Conservation (phyloP, 1,140 invertebrate genomes). For the Zeugodacus cucurbitae region DNA sequence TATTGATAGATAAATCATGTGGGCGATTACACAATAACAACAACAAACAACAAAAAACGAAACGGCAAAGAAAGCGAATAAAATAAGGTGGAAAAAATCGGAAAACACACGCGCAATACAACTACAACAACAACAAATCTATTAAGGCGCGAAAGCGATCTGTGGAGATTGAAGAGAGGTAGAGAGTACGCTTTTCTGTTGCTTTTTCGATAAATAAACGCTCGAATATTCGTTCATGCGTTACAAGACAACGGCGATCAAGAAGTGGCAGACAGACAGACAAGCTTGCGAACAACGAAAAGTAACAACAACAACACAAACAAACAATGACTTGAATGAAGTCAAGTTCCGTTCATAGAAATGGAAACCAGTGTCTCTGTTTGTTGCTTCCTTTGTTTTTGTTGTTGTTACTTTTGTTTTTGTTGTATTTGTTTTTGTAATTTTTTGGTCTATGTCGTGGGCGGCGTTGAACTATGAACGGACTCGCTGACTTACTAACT, state of each 20-base stretch:
- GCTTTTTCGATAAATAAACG: neutral
- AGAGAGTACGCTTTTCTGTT: neutral
- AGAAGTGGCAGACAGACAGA: neutral
- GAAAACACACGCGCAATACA: neutral
- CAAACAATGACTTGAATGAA: neutral
- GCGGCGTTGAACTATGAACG: neutral
- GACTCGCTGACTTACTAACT: neutral
- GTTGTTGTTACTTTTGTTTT: neutral
- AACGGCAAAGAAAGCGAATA: neutral
- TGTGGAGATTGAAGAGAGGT: neutral
- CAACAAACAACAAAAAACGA: neutral
- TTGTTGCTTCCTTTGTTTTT: neutral
- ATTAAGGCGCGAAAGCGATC: neutral
- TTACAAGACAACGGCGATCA: neutral
- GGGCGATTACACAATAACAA: conserved; percentile 63
- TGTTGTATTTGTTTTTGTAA: neutral
- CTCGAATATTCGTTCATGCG: neutral
- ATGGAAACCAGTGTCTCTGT: neutral
- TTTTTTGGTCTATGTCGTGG: neutral
- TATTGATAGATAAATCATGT: conserved; percentile 50
- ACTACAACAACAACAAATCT: too few relatives aligned
- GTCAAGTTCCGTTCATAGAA: neutral
- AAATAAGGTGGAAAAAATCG: neutral
- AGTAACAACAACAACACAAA: neutral
- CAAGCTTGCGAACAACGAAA: neutral